Base-by-base conservation (phyloP, 2,113 vertebrate genomes). In the Silurus glanis region DNA sequence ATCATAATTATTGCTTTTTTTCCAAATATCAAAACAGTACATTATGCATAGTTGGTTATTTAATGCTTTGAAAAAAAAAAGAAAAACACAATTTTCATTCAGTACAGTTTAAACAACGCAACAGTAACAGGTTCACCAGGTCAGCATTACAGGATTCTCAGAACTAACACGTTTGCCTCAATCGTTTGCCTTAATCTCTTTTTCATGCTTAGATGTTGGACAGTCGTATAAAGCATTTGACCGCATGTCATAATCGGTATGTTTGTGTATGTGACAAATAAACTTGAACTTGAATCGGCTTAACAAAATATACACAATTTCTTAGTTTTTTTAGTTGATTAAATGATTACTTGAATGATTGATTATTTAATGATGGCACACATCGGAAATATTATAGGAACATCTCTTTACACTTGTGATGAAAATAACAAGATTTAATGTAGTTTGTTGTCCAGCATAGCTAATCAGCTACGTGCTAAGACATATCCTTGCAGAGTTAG, bases 31-130 rank as follows among this genome's bases (percentile, higher is more conserved):
- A 84, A 28, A 74, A 64, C 51, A 85, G 62, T 90, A 72, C 89
- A 13, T 74, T 72, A 23, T 61, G 74, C 79, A 88, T 88, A 71
- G 87, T 83, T 85, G 91, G 85, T 92, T 89, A 82, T 89, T 90
- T 85, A 67, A 76, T 53, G 37, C 83, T 92, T 84, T 81, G 3
- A 6, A 55, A 25, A 13, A 23, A 49, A n/a, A 75, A 37, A 71
- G 4, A 75, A 62, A 75, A 62, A 83, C 37, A 59, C 28, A 69
- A 80, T 80, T 81, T 83, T 51, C 19, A 86, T 71, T 17, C 17
- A 45, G 28, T 84, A 87, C 56, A 88, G 88, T 89, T 91, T 12
- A 66, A 76, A 91, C 89, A 86, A 90, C 90, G 89, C 91, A 85
- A 79, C n/a, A 86, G 28, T 81, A 55, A 56, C 62, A 28, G 67